Evolutionary conservation across 1,140 invertebrate genomes (phyloP), one percentile per base, ranked within the genome.

Genomic region (Drosophila asahinai): DNA sequence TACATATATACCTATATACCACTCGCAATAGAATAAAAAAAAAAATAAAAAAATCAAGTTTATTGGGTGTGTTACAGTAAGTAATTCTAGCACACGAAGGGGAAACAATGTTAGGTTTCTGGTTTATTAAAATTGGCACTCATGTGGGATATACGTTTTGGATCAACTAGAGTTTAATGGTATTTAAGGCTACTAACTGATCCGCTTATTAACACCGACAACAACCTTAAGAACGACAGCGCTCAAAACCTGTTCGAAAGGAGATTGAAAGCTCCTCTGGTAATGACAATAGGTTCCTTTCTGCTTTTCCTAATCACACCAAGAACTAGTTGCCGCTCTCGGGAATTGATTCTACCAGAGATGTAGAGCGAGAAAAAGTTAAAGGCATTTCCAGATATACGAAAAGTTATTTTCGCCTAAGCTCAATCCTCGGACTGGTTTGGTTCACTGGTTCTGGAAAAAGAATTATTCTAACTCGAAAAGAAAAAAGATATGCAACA

Each of bases 171-270:
- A 49, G 15, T 47, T 72, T 9, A 65, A 49, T 65, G 75, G 40
- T 38, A 40, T 38, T 55, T 40, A 77, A 52, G 52, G 15, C 64
- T 72, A 86, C 82, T 67, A 87, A 63, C 71, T 80, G 83, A 38
- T 76, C 22, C 11, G 60, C 36, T 62, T 33, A 42, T 43, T 47
- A 42, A 72, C 33, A 77, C 47, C 43, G 67, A 73, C 51, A 77
- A 73, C 49, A 80, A 62, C 42, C 25, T 60, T 55, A 71, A 49
- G 27, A 77, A 57, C 43, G 49, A 22, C 51, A n/a, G 17, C 65
- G 54, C 40, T 68, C 57, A 51, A 87, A 87, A 89, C 83, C 81
- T 75, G 83, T 89, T 43, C 33, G 45, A 63, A 78, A 78, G 64
- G 65, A 67, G 49, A 62, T 42, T 74, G 51, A 74, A 74, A 80